Evolutionary conservation across 2,113 vertebrate genomes (phyloP), one percentile per base, ranked within the genome.

Genomic region (Cebidichthys violaceus): DNA sequence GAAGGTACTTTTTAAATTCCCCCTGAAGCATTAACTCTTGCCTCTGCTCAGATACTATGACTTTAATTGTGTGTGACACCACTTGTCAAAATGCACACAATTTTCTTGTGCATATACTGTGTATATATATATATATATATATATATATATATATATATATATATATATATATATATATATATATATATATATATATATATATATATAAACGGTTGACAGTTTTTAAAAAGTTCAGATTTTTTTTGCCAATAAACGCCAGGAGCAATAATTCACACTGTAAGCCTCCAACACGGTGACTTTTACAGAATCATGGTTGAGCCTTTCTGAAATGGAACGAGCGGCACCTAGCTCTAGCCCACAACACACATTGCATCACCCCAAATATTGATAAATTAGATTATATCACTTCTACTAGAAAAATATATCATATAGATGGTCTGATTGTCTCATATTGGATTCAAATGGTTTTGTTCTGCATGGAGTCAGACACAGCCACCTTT

Each of bases 401-500:
- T 20, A 55, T 2, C 31, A 31, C 66, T 31, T n/a, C 29, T 60
- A 22, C 37, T 31, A n/a, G 7, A 54, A 39, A 75, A 15, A 41
- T 14, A 1, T 35, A 2, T 54, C 47, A 22, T 50, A 29, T 41
- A 31, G 17, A 43, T 33, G 15, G 22, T 75, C 4, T 72, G 43
- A 45, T 62, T 57, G 10, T 57, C n/a, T 71, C 29, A 72, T 39
- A 57, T 27, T 50, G n/a, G 29, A 76, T 54, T 22, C n/a, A 61
- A 68, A 73, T 8, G 7, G 57, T 70, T 60, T 47, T 66, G 22
- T 66, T 33, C 13, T 13, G 14, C 45, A 39, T 77, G 13, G 41
- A 43, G 70, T 84, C 70, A 45, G 45, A 64, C 55, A 73, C 78
- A 71, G 4, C 27, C 18, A 29, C 22, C 43, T n/a, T 52, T 55